Evolutionary conservation across 2,888 invertebrate genomes (phyloP).

Genomic region (Cephus rjabovi): DNA sequence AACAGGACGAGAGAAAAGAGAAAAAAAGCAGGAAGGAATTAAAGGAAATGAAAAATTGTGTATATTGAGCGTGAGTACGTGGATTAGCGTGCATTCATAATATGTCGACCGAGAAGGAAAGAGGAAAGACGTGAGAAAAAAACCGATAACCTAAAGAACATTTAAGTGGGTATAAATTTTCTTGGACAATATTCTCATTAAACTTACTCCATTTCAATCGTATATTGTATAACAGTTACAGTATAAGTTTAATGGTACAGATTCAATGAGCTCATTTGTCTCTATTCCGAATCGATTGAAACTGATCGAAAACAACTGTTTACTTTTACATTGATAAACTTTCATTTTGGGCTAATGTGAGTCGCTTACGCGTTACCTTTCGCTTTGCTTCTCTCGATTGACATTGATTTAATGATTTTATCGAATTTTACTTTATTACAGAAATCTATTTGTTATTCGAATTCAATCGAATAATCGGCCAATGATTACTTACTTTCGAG

Average conservation of each 20-base stretch:
- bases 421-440: background rate
- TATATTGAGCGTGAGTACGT: background rate
- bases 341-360: slow-evolving; percentile 29
- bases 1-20: slow-evolving; percentile 28
- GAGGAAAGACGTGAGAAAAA: background rate
- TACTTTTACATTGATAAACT: slow-evolving; percentile 25
- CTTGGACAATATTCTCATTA: slow-evolving; percentile 55
- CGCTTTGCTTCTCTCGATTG: background rate
- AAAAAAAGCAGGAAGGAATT: slow-evolving; percentile 10
- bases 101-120: background rate
- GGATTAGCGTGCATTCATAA: background rate
- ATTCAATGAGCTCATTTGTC: background rate
- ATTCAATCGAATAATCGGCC: background rate
- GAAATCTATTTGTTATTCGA: background rate
- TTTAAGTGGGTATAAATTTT: slow-evolving; percentile 51
- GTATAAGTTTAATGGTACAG: slow-evolving; percentile 31
- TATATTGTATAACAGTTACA: slow-evolving; percentile 32
- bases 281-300: slow-evolving; percentile 24
- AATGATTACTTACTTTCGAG: background rate
- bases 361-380: slow-evolving; percentile 6
- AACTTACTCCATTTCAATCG: slow-evolving; percentile 49
- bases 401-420: background rate
- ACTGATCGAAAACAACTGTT: slow-evolving; percentile 17
- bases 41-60: background rate
- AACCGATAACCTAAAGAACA: slow-evolving; percentile 31